Conservation (phyloP, 2,113 vertebrate genomes). For the Furnarius figulus region DNA sequence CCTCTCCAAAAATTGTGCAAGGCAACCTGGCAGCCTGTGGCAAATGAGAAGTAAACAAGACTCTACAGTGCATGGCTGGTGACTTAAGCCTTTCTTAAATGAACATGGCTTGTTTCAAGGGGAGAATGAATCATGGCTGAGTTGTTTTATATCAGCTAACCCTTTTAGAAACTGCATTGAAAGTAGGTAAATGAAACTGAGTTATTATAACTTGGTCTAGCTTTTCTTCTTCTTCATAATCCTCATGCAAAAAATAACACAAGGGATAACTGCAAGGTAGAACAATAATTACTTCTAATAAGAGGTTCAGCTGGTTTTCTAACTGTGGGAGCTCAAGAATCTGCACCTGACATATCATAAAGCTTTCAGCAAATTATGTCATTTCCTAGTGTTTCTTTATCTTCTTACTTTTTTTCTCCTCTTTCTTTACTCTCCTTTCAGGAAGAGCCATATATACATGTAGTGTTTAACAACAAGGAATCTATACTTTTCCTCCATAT, state of each 20-base stretch:
- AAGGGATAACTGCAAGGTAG: not conserved
- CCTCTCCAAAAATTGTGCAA: not conserved
- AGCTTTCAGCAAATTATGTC: not conserved
- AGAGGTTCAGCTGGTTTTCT: not conserved
- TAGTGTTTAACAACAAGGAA: not conserved
- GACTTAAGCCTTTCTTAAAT: not conserved
- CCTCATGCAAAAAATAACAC: not conserved
- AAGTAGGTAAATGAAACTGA: not conserved
- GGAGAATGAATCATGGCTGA: not conserved
- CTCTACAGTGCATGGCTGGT: not conserved
- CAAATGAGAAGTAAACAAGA: not conserved
- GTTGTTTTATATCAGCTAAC: not conserved
- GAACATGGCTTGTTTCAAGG: not conserved
- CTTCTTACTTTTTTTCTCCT: not conserved
- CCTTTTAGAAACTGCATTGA: not conserved
- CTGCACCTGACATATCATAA: accelerated
- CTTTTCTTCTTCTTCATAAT: not conserved
- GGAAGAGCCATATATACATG: not conserved
- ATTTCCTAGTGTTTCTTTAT: not conserved
- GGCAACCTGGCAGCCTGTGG: not conserved
- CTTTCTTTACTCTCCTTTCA: not conserved
- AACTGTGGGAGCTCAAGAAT: not conserved
- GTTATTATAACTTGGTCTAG: not conserved
- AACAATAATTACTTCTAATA: not conserved
- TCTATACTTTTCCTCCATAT: not conserved